A percentile compares a stretch with the other conserved stretches of the same genome.
These are phyloP conservation scores for Xenopus tropicalis DNA, from an alignment of 2,113 vertebrate species.

Conservation along the genomic window UCB_Xtro_10.0 CM004447.2:56759501-56760000, in stretches of 20 bases:
- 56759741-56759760: slow-evolving; percentile 30
- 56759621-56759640: slow-evolving; percentile 59
- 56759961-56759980: no score
- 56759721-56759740: background rate
- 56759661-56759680: no score
- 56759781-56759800: slow-evolving; percentile 45
- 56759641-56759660: background rate
- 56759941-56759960: no score
- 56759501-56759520: no score
- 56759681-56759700: no score
- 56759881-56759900: slow-evolving; percentile 68
- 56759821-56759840: slow-evolving; percentile 60
- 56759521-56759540: background rate
- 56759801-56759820: slow-evolving; percentile 56
- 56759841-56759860: slow-evolving; percentile 69
- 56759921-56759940: no score
- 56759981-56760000: no score
- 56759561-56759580: slow-evolving; percentile 80
- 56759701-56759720: background rate
- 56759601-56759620: slow-evolving; percentile 64
- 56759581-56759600: slow-evolving; percentile 81
- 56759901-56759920: background rate
- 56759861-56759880: slow-evolving; percentile 79
- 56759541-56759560: slow-evolving; percentile 82
- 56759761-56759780: slow-evolving; percentile 46